Base-by-base conservation (phyloP, 2,888 invertebrate genomes). In the Steinernema hermaphroditum region DNA sequence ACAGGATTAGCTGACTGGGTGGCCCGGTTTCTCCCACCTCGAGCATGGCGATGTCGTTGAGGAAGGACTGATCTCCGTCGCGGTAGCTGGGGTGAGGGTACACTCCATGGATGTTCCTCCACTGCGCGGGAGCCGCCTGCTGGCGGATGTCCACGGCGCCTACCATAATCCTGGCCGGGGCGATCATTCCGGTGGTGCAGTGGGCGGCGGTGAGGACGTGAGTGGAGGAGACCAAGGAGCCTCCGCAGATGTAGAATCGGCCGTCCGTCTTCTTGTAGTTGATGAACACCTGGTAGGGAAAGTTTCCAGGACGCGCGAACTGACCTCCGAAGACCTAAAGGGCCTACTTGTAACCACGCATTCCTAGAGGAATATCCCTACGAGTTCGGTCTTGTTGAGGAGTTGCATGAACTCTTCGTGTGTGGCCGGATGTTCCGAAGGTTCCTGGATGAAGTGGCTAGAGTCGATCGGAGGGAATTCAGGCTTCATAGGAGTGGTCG, bases 251-350 rank as follows among this genome's bases (percentile, higher is more conserved):
- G 62, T 62, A 62, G 62, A 2, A 62, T 2, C n/a, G 32, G 62
- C 62, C 62, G 19, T 62, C 62, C 1, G 12, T 4, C 14, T 62
- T 62, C 16, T 16, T 6, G 32, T 62, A 62, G 32, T 1, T 62
- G 62, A 62, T 32, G 62, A 16, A 62, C 27, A 62, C 62, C 29
- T 62, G 62, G 62, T 27, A 62, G 32, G 62, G 62, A 27, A 62
- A 62, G 62, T 62, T 62, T 12, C 62, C 62, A 32, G 62, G 62
- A 14, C 32, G 62, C 6, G 62, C 62, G 34, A 29, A 32, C 32
- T 62, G 62, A 8, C 62, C 62, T 1, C 62, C 62, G 32, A 62
- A 62, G 62, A 62, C 62, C 46, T 24, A 62, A 29, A 29, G 22
- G 16, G 22, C 1, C 2, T 16, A 62, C 27, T 29, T 54, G 16